A percentile compares a stretch with the other conserved stretches of the same genome.
These are phyloP conservation scores for Yoshiicerus persimilis DNA, from an alignment of 1,140 invertebrate species.

Conservation along the genomic window DNA sequence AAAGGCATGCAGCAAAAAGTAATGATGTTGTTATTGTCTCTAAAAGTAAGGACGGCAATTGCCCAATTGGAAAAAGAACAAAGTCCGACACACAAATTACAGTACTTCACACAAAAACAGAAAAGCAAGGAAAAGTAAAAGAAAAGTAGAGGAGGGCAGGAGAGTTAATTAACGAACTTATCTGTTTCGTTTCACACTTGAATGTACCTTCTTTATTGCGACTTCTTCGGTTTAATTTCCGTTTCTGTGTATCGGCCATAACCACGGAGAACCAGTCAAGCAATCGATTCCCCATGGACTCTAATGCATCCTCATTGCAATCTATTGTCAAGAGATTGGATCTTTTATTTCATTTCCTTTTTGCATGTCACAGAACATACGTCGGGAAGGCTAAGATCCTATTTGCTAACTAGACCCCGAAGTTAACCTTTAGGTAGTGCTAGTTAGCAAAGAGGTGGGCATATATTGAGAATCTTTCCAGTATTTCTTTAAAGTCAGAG, in stretches of 20 bases:
- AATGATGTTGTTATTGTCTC: background rate
- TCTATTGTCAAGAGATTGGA: slow-evolving; percentile 52
- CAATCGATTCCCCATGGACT: slow-evolving; percentile 82
- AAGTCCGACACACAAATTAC: background rate
- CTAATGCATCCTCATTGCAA: slow-evolving; percentile 69
- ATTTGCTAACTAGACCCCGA: background rate
- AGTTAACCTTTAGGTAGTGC: background rate
- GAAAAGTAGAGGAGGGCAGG: background rate
- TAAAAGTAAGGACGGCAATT: background rate
- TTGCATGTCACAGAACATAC: background rate
- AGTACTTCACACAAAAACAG: background rate
- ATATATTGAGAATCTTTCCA: background rate
- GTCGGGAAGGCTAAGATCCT: background rate
- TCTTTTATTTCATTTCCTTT: slow-evolving; percentile 6
- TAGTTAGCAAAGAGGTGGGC: background rate
- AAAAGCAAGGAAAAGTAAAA: background rate
- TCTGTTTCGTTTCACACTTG: slow-evolving; percentile 3
- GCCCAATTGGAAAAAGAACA: slow-evolving; percentile 4
- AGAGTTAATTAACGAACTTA: slow-evolving; percentile 19
- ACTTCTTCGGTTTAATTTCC: slow-evolving; percentile 47
- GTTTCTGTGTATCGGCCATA: slow-evolving; percentile 73
- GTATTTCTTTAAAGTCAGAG: background rate
- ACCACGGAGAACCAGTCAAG: slow-evolving; percentile 93
- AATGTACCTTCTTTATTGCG: slow-evolving; percentile 58
- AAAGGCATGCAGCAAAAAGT: background rate